phyloP scores from a whole-genome alignment of 2,797 vertebrate genomes.

The Eospalax fontanierii region DNA sequence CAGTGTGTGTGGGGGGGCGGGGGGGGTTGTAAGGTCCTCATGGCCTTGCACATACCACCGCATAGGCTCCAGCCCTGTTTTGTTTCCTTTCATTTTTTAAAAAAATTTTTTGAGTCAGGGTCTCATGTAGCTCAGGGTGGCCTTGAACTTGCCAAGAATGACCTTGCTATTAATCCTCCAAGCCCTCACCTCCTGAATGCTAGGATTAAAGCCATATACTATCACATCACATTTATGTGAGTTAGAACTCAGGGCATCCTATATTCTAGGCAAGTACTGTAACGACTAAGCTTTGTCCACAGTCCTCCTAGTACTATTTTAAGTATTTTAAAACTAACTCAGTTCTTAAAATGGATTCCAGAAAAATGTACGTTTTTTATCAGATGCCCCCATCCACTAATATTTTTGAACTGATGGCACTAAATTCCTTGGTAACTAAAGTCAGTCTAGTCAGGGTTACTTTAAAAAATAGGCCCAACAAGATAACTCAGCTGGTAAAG shows the following conservation, averaged over 20 bases:
- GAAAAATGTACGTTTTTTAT: background rate
- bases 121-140: no score
- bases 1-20: no score
- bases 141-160: no score
- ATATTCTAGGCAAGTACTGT: background rate
- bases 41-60: no score
- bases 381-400: background rate
- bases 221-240: background rate
- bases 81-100: background rate
- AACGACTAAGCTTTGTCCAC: no score
- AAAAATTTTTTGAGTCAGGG: no score
- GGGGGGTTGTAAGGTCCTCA: no score
- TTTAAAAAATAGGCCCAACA: background rate
- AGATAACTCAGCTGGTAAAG: background rate
- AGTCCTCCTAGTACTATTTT: background rate
- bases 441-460: background rate
- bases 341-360: background rate
- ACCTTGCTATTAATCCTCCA: no score
- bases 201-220: background rate
- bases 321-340: background rate
- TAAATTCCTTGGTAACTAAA: background rate
- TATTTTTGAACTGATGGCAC: background rate
- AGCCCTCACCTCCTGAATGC: background rate
- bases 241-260: no score
- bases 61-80: no score